phyloP scores from a whole-genome alignment of 2,888 invertebrate genomes.

The Agrochola lota region DNA sequence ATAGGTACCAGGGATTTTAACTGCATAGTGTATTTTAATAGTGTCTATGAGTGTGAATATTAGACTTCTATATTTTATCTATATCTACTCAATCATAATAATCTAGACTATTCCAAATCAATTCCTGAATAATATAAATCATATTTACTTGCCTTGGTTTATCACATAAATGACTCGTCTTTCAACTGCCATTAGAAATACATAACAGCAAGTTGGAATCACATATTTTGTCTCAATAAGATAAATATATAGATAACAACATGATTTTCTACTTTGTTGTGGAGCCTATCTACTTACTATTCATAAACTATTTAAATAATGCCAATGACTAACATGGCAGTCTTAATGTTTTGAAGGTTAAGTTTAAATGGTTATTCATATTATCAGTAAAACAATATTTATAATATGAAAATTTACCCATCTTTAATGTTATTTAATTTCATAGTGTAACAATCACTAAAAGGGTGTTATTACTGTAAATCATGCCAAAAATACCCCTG shows the following conservation, averaged over 20 bases:
- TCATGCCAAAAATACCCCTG: neutral
- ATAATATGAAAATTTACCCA: neutral
- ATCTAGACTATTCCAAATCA: conserved; percentile 5
- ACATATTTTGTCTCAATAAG: conserved; percentile 15
- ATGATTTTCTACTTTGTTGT: conserved; percentile 15
- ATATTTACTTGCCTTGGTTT: conserved; percentile 35
- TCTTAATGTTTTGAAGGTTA: conserved; percentile 39
- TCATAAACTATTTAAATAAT: conserved; percentile 7
- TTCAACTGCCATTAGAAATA: conserved; percentile 20
- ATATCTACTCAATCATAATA: conserved; percentile 16
- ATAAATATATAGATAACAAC: conserved; percentile 21
- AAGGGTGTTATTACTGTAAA: neutral
- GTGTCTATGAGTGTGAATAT: conserved; percentile 9
- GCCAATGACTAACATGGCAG: conserved; percentile 18
- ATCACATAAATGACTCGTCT: neutral
- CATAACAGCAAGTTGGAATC: neutral
- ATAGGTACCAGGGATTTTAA: neutral
- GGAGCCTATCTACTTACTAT: neutral
- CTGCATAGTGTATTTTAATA: conserved; percentile 1
- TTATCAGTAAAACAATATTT: conserved; percentile 11
- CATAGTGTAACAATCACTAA: conserved; percentile 13
- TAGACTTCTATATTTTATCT: conserved; percentile 3
- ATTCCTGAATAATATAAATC: conserved; percentile 7
- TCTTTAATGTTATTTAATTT: conserved; percentile 5
- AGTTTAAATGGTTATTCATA: conserved; percentile 21